Percentiles rank a stretch among this genome's conserved stretches.
phyloP scores from a whole-genome alignment of 2,888 invertebrate species.

The Leptothorax acervorum region DNA sequence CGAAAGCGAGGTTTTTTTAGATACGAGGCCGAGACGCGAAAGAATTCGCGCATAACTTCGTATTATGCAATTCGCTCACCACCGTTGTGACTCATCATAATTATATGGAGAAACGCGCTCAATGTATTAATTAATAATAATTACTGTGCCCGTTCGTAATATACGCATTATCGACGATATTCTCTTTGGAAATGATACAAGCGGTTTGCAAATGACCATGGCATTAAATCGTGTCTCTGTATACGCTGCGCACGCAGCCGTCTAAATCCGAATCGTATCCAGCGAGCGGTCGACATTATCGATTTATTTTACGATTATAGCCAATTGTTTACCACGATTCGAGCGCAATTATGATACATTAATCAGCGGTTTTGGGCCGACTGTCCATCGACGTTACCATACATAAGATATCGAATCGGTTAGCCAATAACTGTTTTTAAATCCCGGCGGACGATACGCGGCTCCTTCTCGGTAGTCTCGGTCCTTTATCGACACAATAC shows the following conservation, averaged over 20 bases:
- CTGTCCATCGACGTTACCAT: not conserved
- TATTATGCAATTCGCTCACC: not conserved
- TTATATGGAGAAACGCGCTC: conserved; percentile 23
- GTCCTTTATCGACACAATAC: not conserved
- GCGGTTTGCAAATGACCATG: conserved; percentile 43
- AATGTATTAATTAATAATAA: conserved; percentile 53
- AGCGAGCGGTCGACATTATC: conserved; percentile 34
- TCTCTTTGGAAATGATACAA: conserved; percentile 47
- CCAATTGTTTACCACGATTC: conserved; percentile 49
- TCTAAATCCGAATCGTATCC: conserved; percentile 12
- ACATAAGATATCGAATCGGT: conserved; percentile 32
- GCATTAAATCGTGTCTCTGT: conserved; percentile 29
- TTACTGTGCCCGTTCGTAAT: not conserved
- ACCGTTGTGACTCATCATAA: conserved; percentile 13
- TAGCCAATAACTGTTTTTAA: conserved; percentile 5
- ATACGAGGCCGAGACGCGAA: not conserved
- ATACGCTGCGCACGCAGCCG: not conserved
- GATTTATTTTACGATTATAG: conserved; percentile 50
- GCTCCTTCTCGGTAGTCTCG: too few relatives aligned
- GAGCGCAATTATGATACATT: conserved; percentile 28
- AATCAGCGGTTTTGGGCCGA: conserved; percentile 26
- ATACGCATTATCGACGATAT: conserved; percentile 13
- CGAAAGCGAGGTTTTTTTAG: not conserved
- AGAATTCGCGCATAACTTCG: conserved; percentile 17
- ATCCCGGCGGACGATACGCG: not conserved